Base-by-base conservation (phyloP, 2,797 vertebrate species). In the Coilia nasus region DNA sequence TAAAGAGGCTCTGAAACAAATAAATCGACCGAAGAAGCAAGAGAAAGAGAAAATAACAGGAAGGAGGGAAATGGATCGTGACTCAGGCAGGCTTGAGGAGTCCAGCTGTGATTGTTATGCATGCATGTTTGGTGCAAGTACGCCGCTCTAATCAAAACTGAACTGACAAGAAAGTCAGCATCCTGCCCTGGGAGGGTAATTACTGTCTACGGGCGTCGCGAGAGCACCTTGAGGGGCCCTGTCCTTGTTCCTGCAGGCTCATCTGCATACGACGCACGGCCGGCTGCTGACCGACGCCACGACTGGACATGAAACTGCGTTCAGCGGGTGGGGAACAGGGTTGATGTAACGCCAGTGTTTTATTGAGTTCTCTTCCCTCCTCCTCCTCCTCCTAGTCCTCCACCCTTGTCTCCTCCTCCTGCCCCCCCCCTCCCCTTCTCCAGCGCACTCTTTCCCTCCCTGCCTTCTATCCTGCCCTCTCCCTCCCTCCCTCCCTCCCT, bases 1-100 rank as follows among this genome's bases (percentile, higher is more conserved):
- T 67, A 67, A 67, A 67, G 62, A 67, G 23, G 62, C 23, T 31
- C 25, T 67, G 62, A 67, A 67, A 67, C 62, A 28, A 67, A 25
- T 28, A 67, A 67, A 67, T 28, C 62, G 23, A 31, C 23, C 9
- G 25, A 67, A 67, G 62, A 67, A 54, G 50, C 50, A 3, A 54
- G 50, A 7, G 50, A 54, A 9, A 54, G 2, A 54, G 7, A 54
- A 14, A 54, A 14, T 7, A 54, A 54, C 9, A 54, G 19, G 57
- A 59, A 59, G 62, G 23, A 14, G 12, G 62, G 62, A 14, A 25
- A 3, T 25, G 62, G 23, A 12, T 28, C 23, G 1, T 67, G 62
- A 28, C 62, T 67, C 23, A 28, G 23, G 28, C 21, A 21, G 5
- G 10, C 62, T 64, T 23, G 23, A 25, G 62, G 23, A 28, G 57